These are phyloP conservation scores for Patiria pectinifera DNA, from an alignment of 53 echinoderm and acorn worm species.

Conservation along the genomic window DNA sequence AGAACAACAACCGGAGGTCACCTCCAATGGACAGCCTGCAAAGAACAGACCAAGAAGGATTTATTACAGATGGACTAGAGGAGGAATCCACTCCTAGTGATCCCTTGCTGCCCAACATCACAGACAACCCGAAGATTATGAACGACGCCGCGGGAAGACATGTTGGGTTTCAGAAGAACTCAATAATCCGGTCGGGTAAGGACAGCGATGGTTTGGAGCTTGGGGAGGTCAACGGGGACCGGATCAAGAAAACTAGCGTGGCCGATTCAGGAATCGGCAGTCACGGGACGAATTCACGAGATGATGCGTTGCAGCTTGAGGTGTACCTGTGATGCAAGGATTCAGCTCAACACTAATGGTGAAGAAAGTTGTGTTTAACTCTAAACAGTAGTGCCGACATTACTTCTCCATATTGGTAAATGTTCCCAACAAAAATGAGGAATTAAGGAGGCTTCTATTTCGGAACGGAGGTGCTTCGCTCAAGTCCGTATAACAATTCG, in stretches of 20 bases:
- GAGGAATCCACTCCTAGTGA: slow-evolving; percentile 55
- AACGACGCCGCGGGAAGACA: slow-evolving; percentile 45
- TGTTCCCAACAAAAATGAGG: too few relatives aligned
- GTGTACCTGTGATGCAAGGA: slow-evolving; percentile 49
- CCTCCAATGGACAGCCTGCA: slow-evolving; percentile 11
- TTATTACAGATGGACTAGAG: slow-evolving; percentile 21
- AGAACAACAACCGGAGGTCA: slow-evolving; percentile 26
- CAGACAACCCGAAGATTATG: slow-evolving; percentile 51
- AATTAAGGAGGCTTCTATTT: too few relatives aligned
- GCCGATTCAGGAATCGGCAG: slow-evolving; percentile 72
- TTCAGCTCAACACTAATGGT: neutral
- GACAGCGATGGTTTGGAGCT: slow-evolving; percentile 48
- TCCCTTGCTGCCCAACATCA: slow-evolving; percentile 51
- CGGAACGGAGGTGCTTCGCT: too few relatives aligned
- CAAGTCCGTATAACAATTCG: too few relatives aligned
- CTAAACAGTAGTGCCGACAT: neutral
- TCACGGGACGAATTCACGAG: slow-evolving; percentile 64
- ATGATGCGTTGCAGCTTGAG: slow-evolving; percentile 62
- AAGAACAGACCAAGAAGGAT: slow-evolving; percentile 33
- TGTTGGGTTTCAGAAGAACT: slow-evolving; percentile 55
- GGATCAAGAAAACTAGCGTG: slow-evolving; percentile 64
- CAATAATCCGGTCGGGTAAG: slow-evolving; percentile 8
- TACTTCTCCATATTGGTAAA: too few relatives aligned
- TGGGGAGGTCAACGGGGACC: slow-evolving; percentile 50
- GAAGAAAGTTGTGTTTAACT: neutral